Evolutionary conservation across 1,140 invertebrate genomes (phyloP).

Genomic region (Dermatophagoides farinae): DNA sequence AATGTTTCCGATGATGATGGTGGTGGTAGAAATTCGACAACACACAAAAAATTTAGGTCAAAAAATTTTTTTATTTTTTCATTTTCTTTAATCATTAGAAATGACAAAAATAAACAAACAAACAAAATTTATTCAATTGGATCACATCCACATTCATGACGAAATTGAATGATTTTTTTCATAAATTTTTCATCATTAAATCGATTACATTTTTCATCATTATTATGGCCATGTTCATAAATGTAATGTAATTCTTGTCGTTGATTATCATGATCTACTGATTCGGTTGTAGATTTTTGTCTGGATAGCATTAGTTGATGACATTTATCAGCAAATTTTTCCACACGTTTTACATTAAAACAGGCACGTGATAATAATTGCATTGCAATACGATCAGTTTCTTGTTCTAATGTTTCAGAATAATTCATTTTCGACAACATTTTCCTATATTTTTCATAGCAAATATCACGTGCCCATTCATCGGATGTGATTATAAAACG

Average conservation of each 20-base stretch:
- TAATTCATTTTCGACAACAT: background rate
- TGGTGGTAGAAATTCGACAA: no score
- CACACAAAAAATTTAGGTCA: no score
- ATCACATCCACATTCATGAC: background rate
- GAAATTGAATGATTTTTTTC: background rate
- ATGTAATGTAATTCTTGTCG: background rate
- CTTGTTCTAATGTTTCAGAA: conserved; percentile 6
- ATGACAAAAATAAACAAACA: no score
- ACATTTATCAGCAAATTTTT: background rate
- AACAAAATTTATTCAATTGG: conserved; percentile 1
- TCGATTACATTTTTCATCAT: background rate
- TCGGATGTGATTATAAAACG: background rate
- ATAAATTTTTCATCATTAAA: no score
- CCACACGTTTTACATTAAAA: background rate
- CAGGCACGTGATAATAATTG: conserved; percentile 3
- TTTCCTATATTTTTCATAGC: background rate
- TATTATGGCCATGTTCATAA: background rate
- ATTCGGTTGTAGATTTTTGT: background rate
- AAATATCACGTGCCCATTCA: background rate
- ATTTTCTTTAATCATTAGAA: no score
- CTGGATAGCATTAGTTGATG: background rate
- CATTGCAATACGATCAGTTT: conserved; percentile 6
- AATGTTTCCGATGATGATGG: no score
- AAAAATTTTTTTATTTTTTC: no score
- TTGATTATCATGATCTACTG: background rate